Conservation (phyloP, 2,113 vertebrate genomes). For the Carollia perspicillata region DNA sequence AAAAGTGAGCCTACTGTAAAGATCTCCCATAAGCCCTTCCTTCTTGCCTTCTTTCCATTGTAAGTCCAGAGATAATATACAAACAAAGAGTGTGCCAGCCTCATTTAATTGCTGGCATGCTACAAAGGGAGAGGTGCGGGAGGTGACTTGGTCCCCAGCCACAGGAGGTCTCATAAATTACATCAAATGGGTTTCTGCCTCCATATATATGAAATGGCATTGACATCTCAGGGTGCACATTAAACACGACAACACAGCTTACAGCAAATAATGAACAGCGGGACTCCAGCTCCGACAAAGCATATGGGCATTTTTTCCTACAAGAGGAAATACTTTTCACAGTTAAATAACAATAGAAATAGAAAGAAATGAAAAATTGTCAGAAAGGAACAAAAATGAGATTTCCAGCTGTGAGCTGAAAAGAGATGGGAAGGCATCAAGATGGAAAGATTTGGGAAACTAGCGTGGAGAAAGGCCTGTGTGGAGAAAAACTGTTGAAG, state of each 20-base stretch:
- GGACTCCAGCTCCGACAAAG: slow-evolving; percentile 55
- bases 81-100: background rate
- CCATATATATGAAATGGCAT: background rate
- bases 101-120: background rate
- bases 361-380: slow-evolving; percentile 62
- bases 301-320: slow-evolving; percentile 43
- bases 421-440: slow-evolving; percentile 46
- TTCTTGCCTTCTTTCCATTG: background rate
- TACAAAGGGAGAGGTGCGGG: background rate
- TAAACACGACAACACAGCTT: slow-evolving; percentile 18
- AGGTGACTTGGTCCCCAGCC: background rate
- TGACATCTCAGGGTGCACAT: slow-evolving; percentile 30
- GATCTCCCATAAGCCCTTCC: background rate
- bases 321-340: slow-evolving; percentile 60
- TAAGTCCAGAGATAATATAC: background rate
- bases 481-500: background rate
- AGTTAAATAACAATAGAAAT: slow-evolving; percentile 70
- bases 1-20: background rate
- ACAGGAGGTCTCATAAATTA: background rate
- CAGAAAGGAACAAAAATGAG: slow-evolving; percentile 56
- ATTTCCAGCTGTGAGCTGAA: slow-evolving; percentile 53
- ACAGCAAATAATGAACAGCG: slow-evolving; percentile 56
- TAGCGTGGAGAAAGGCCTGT: slow-evolving; percentile 17
- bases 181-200: slow-evolving; percentile 31
- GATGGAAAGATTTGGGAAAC: slow-evolving; percentile 41